Base-by-base conservation (phyloP, 2,113 vertebrate genomes). In the Corythaeola cristata region DNA sequence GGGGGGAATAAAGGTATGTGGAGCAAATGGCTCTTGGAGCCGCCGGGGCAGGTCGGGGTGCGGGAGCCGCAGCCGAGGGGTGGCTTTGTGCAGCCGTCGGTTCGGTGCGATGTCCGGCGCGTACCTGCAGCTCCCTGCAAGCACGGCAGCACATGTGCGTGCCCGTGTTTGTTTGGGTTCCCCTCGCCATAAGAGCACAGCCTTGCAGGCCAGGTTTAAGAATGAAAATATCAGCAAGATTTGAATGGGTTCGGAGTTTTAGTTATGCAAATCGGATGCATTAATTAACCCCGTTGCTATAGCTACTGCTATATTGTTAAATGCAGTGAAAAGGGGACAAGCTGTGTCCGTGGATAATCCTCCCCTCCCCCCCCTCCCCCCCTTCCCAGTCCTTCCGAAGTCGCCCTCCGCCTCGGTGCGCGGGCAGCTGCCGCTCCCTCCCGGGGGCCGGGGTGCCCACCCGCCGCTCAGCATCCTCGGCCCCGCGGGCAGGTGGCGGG, bases 261-360 rank as follows among this genome's bases (percentile, higher is more conserved):
- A 89, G 90, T 96, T 90, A 95, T 95, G 96, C 85, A 93, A 90
- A 88, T 93, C 3, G 76, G 56, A 15, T 37, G 94, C 96, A 90
- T 96, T 91, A 85, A 96, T 98, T 95, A 97, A 97, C 97, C 84
- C 94, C 32, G 84, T 96, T 96, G 96, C 95, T 96, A 90, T 97
- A 90, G 97, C 44, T 85, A 96, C 97, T 5, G 37, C 94, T 92
- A 83, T 95, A 85, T 86, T 94, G 96, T 95, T 91, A 92, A 96
- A 73, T 14, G 45, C 82, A 9, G 69, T 87, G 95, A 64, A 89
- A 91, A 67, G 87, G 92, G 93, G 88, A 81, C 89, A 83, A 77
- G 91, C 93, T 55, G 88, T 90, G 91, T n/a, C 92, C 75, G 0
- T 73, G 53, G 89, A 90, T 93, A 94, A 94, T 88, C 89, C 80